These are phyloP conservation scores for Leptinotarsa lineolata DNA, from an alignment of 1,140 invertebrate genomes.

Conservation along the genomic window DNA sequence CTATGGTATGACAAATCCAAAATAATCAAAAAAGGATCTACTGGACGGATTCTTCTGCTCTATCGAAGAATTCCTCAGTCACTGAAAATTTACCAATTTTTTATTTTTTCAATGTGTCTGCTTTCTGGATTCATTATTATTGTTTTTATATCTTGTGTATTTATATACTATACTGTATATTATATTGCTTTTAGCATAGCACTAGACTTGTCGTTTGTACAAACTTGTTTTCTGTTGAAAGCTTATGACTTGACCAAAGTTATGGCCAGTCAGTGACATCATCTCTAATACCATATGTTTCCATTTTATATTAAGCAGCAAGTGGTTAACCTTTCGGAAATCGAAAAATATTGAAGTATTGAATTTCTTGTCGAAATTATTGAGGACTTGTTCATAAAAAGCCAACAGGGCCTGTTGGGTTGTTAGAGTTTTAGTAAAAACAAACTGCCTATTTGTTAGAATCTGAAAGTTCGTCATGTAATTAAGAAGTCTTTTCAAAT, in stretches of 20 bases:
- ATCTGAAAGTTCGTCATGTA: neutral
- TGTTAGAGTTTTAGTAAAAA: neutral
- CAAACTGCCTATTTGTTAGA: neutral
- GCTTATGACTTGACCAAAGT: neutral
- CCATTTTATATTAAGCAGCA: neutral
- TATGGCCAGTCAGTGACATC: neutral
- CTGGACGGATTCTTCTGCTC: no score
- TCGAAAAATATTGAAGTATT: neutral
- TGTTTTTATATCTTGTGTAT: no score
- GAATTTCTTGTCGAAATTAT: neutral
- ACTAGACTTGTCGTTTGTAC: no score
- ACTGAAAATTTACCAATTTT: no score
- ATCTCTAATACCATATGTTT: slow-evolving; percentile 1
- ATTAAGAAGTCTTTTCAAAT: neutral
- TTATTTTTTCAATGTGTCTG: no score
- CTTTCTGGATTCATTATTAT: no score
- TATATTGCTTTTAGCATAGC: no score
- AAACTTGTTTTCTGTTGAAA: no score
- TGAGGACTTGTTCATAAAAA: neutral
- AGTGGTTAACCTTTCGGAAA: neutral
- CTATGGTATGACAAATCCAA: no score
- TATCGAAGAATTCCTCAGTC: no score
- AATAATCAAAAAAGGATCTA: no score
- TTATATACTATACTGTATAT: no score
- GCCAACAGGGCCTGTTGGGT: neutral